Evolutionary conservation across 2,113 vertebrate species (phyloP), one percentile per base, ranked within the genome.

Genomic region (Chionodraco myersi): DNA sequence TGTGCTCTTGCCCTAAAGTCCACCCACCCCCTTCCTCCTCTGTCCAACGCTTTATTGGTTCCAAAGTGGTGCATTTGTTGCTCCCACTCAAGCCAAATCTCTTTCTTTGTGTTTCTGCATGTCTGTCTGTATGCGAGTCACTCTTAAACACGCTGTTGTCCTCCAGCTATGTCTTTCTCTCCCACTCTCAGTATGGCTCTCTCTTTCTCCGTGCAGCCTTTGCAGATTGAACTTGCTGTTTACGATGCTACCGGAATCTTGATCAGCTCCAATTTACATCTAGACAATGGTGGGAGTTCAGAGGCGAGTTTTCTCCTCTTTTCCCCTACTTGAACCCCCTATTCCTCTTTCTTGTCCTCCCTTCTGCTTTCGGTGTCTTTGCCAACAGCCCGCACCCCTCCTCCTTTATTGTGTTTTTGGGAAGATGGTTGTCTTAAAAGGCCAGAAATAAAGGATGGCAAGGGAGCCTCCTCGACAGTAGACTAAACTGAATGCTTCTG

Each of bases 231-330:
- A 90, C 78, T 91, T 80, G 84, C 83, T 86, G 88, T 72, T 90
- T 80, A 73, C 87, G 92, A 94, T 94, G 93, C 92, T 75, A 1
- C 76, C 58, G 36, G 95, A 95, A 96, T 95, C 82, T 90, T 94
- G 95, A 96, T 95, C 88, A 95, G 94, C 83, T 83, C 66, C 75
- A 70, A 94, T 95, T 95, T 94, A 90, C 94, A 94, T 95, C n/a
- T n/a, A 94, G 86, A 95, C 94, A 95, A 95, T 94, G 73, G 84
- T 23, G 34, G 71, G 92, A 91, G 88, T 92, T 91, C 74, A 93
- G 90, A 92, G 92, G 93, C 84, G 84, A 93, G 92, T 85, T 86
- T 80, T 91, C 88, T 85, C 84, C 82, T 90, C 62, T 73, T 80
- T 75, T 79, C 54, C 82, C 87, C 79, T 88, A 83, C 79, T 80